phyloP scores from a whole-genome alignment of 2,888 invertebrate species.

The Tillus elongatus region DNA sequence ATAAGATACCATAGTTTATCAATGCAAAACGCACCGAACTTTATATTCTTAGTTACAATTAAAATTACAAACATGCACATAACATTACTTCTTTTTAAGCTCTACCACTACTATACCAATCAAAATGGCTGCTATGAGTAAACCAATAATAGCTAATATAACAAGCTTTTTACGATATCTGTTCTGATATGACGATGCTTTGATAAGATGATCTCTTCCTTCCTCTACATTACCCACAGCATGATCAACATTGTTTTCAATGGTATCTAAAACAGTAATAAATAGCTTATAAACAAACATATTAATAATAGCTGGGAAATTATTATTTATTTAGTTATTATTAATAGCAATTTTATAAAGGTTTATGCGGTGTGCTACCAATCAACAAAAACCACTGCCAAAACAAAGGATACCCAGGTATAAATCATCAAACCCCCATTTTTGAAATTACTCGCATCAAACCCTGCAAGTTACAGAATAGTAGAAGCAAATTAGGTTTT shows the following conservation, averaged over 20 bases:
- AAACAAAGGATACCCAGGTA: no score
- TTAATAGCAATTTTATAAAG: slow-evolving; percentile 9
- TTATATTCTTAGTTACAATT: no score
- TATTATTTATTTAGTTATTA: slow-evolving; percentile 5
- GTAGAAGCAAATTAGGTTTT: no score
- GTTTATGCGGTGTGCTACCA: no score
- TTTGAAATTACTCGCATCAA: no score
- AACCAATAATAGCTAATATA: slow-evolving; percentile 57
- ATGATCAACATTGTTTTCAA: slow-evolving; percentile 72
- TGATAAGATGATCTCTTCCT: slow-evolving; percentile 70
- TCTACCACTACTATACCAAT: neutral
- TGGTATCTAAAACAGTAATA: slow-evolving; percentile 71
- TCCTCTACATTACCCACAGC: slow-evolving; percentile 66
- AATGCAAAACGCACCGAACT: no score
- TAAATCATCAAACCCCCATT: no score
- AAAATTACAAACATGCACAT: slow-evolving; percentile 1
- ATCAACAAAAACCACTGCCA: no score
- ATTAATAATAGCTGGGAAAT: no score
- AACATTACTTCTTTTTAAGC: neutral
- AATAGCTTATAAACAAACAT: slow-evolving; percentile 10
- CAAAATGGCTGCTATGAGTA: slow-evolving; percentile 54
- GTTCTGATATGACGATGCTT: slow-evolving; percentile 72
- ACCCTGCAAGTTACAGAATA: no score
- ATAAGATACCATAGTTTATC: no score
- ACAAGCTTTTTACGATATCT: slow-evolving; percentile 66